Conservation (phyloP, 2,797 vertebrate species). For the Enteromius unitaeniatus region DNA sequence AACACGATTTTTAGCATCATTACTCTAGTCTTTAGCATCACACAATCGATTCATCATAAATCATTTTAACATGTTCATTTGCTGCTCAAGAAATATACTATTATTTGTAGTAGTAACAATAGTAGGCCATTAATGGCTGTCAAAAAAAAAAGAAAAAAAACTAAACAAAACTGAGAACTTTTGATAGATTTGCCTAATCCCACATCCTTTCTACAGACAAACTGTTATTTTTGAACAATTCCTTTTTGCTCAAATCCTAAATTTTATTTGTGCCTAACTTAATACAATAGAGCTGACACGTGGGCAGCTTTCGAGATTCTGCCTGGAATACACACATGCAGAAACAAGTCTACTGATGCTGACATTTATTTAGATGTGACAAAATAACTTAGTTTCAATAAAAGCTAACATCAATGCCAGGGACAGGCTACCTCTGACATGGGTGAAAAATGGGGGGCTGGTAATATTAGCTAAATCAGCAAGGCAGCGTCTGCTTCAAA, state of each 20-base stretch:
- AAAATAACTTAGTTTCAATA: conserved; percentile 44
- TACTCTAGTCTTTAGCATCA: not conserved
- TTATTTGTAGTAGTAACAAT: not conserved
- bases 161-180: not conserved
- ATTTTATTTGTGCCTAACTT: not conserved
- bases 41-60: not conserved
- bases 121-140: not conserved
- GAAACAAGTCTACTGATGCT: conserved; percentile 5
- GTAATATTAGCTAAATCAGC: conserved; percentile 46
- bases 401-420: conserved; percentile 47
- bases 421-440: conserved; percentile 28
- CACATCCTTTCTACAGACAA: not conserved
- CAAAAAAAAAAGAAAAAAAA: not conserved
- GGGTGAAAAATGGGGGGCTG: conserved; percentile 20
- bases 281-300: not conserved
- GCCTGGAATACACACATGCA: conserved; percentile 4
- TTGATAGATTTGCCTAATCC: not conserved
- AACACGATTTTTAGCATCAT: not conserved
- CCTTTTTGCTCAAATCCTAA: not conserved
- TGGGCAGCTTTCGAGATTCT: not conserved
- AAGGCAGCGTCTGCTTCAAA: conserved; percentile 32
- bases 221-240: not conserved
- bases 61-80: not conserved
- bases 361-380: conserved; percentile 36
- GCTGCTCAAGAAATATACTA: not conserved